phyloP scores from a whole-genome alignment of 2,113 vertebrate species.

The Passer montanus region DNA sequence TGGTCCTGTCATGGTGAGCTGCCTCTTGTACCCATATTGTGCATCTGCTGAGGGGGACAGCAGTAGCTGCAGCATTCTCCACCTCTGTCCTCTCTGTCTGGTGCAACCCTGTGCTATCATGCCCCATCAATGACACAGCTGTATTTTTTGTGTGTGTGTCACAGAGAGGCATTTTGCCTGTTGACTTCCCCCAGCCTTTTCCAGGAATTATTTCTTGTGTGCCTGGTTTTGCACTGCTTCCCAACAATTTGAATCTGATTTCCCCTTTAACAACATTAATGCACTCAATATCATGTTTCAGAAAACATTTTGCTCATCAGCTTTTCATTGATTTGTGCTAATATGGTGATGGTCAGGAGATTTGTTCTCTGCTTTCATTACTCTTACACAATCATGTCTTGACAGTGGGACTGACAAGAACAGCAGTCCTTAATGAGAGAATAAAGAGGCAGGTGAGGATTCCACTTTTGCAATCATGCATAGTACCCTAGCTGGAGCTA shows the following conservation, averaged over 20 bases:
- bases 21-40: background rate
- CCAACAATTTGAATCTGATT: background rate
- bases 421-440: background rate
- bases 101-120: background rate
- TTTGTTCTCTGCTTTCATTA: background rate
- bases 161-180: background rate
- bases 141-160: background rate
- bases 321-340: background rate
- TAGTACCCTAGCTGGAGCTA: background rate
- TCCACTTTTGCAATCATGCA: rapidly evolving
- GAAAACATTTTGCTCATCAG: background rate
- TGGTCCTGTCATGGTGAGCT: background rate
- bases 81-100: background rate
- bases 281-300: background rate
- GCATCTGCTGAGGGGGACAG: background rate
- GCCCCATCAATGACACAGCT: background rate
- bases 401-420: background rate
- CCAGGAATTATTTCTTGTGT: background rate
- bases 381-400: background rate
- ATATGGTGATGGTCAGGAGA: background rate
- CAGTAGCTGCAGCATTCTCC: background rate
- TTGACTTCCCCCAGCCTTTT: background rate
- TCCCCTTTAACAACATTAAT: background rate
- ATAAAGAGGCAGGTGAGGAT: background rate
- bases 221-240: background rate